Conservation (phyloP, 2,888 invertebrate genomes). For the Agelastica alni region DNA sequence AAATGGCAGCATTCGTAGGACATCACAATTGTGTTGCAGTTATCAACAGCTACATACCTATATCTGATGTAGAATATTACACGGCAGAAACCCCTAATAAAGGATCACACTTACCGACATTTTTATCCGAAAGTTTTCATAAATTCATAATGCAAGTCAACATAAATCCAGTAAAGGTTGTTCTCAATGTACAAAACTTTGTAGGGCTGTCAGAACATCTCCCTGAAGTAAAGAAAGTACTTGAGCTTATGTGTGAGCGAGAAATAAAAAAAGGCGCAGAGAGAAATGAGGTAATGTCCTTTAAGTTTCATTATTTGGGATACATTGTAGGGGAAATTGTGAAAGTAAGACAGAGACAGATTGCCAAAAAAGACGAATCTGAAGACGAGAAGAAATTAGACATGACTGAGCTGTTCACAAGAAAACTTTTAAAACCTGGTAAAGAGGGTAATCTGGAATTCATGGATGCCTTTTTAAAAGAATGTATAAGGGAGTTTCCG, state of each 20-base stretch:
- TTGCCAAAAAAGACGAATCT: slow-evolving; percentile 51
- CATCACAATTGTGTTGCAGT: slow-evolving; percentile 91
- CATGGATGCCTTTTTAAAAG: slow-evolving; percentile 77
- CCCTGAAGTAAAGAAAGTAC: slow-evolving; percentile 73
- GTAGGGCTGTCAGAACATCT: slow-evolving; percentile 75
- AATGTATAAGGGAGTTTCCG: slow-evolving; percentile 87
- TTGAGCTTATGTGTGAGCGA: slow-evolving; percentile 81
- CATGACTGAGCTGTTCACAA: slow-evolving; percentile 74
- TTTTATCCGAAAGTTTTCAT: slow-evolving; percentile 76
- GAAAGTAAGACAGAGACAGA: slow-evolving; percentile 70
- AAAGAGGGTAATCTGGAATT: slow-evolving; percentile 68
- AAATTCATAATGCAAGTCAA: slow-evolving; percentile 85
- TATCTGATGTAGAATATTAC: slow-evolving; percentile 81
- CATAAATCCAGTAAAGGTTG: slow-evolving; percentile 82
- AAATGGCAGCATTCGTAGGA: slow-evolving; percentile 98
- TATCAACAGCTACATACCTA: slow-evolving; percentile 93
- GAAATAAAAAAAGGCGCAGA: slow-evolving; percentile 84
- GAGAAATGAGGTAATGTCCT: slow-evolving; percentile 87
- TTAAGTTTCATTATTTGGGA: slow-evolving; percentile 84
- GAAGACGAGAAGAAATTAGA: slow-evolving; percentile 66
- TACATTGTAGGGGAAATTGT: slow-evolving; percentile 74
- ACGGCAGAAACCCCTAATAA: slow-evolving; percentile 76
- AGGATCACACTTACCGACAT: slow-evolving; percentile 74
- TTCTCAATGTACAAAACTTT: slow-evolving; percentile 76
- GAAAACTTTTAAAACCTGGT: slow-evolving; percentile 75